phyloP scores from a whole-genome alignment of 2,888 invertebrate genomes.

The Drosophila affinis region DNA sequence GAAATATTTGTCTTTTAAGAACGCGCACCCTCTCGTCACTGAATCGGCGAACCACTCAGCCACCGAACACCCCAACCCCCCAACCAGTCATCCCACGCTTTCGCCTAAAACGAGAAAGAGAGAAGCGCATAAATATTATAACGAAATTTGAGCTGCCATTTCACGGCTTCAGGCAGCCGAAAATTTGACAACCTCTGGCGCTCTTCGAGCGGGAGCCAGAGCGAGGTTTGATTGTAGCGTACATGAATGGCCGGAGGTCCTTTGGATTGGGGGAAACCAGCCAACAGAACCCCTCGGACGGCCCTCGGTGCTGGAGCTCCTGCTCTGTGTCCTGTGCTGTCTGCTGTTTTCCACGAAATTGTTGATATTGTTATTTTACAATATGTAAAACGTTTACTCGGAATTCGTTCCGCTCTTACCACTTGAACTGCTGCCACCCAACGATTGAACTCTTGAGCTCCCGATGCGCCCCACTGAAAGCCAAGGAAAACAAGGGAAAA shows the following conservation, averaged over 20 bases:
- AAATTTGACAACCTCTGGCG: slow-evolving; percentile 29
- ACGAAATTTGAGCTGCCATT: slow-evolving; percentile 50
- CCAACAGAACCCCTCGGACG: not conserved
- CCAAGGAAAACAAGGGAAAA: not conserved
- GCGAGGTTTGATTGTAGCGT: not conserved
- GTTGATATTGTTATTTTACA: slow-evolving; percentile 67
- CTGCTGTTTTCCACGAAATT: slow-evolving; percentile 34
- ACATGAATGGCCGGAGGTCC: too few relatives aligned
- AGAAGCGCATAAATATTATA: slow-evolving; percentile 57
- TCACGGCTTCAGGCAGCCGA: slow-evolving; percentile 30
- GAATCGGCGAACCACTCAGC: not conserved
- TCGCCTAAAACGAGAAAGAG: not conserved
- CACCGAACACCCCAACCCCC: slow-evolving; percentile 10
- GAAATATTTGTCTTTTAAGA: not conserved
- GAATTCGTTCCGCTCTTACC: slow-evolving; percentile 40
- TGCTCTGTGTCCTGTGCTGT: not conserved
- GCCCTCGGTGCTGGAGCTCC: not conserved
- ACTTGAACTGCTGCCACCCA: not conserved
- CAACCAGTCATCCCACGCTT: slow-evolving; percentile 3
- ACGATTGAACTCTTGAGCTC: slow-evolving; percentile 6
- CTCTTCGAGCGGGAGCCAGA: not conserved
- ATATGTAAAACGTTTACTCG: slow-evolving; percentile 67
- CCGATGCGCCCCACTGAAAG: not conserved
- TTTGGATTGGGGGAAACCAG: too few relatives aligned
- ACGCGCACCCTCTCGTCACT: not conserved